Percentiles rank a stretch among this genome's conserved stretches.
These are phyloP conservation scores for Diaprepes abbreviatus DNA, from an alignment of 2,888 invertebrate species.

Conservation along the genomic window DNA sequence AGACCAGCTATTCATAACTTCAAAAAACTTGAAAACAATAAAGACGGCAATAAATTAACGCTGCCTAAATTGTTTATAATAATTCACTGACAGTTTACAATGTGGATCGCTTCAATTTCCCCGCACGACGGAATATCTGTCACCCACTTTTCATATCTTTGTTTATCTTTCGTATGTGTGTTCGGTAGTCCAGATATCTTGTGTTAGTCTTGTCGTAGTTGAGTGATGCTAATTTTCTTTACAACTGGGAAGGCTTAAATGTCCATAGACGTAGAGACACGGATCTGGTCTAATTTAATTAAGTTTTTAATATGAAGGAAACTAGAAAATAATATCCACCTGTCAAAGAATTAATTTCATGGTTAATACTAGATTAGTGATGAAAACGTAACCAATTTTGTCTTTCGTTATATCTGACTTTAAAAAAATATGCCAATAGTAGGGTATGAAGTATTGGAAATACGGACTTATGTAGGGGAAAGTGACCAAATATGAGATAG, in stretches of 20 bases:
- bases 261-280: slow-evolving; percentile 16
- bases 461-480: too few species aligned
- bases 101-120: slow-evolving; percentile 57
- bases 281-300: too few species aligned
- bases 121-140: slow-evolving; percentile 54
- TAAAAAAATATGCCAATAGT: too few species aligned
- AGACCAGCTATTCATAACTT: slow-evolving; percentile 24
- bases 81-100: slow-evolving; percentile 62
- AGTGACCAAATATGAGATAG: too few species aligned
- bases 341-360: too few species aligned
- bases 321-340: too few species aligned
- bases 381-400: too few species aligned
- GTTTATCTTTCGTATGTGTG: slow-evolving; percentile 54
- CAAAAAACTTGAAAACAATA: slow-evolving; percentile 55
- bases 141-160: slow-evolving; percentile 59
- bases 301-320: too few species aligned
- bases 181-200: slow-evolving; percentile 23
- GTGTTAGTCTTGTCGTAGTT: slow-evolving; percentile 47
- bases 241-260: slow-evolving; percentile 33
- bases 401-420: too few species aligned
- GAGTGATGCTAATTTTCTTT: slow-evolving; percentile 52
- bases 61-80: slow-evolving; percentile 62
- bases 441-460: too few species aligned
- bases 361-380: too few species aligned
- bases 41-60: slow-evolving; percentile 62